Conservation (phyloP, 2,797 vertebrate species). For the Galago senegalensis region DNA sequence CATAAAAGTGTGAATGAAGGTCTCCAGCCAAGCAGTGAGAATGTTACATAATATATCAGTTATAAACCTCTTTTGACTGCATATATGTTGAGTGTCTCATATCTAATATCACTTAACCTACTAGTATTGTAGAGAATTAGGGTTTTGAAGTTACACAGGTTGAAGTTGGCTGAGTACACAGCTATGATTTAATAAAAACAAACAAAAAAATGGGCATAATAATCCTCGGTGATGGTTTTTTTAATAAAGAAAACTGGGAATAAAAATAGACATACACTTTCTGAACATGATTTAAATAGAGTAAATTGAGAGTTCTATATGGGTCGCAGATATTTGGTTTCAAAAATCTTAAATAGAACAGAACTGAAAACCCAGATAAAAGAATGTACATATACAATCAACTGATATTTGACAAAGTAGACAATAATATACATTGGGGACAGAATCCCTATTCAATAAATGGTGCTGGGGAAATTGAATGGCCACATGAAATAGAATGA, state of each 20-base stretch:
- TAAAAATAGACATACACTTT: not conserved
- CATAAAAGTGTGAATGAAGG: constrained; percentile 63
- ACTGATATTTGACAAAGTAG: too few relatives aligned
- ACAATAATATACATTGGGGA: too few relatives aligned
- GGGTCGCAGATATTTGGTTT: not conserved
- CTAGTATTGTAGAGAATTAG: constrained; percentile 7
- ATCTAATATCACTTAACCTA: constrained; percentile 58
- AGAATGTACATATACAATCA: too few relatives aligned
- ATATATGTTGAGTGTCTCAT: not conserved
- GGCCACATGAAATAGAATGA: too few relatives aligned
- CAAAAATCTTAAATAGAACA: not conserved
- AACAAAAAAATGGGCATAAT: not conserved
- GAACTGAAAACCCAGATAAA: too few relatives aligned
- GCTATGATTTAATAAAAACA: too few relatives aligned
- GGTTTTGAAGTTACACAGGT: constrained; percentile 60
- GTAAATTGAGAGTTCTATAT: not conserved
- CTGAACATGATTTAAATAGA: not conserved
- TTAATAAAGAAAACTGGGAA: not conserved
- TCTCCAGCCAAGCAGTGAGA: constrained; percentile 58
- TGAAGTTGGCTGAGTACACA: not conserved
- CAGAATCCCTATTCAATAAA: too few relatives aligned
- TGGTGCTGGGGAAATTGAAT: too few relatives aligned
- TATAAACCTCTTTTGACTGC: constrained; percentile 46
- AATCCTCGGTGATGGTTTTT: not conserved
- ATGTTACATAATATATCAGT: constrained; percentile 67